Evolutionary conservation across 2,888 invertebrate genomes (phyloP).

Genomic region (Athetis lepigone): DNA sequence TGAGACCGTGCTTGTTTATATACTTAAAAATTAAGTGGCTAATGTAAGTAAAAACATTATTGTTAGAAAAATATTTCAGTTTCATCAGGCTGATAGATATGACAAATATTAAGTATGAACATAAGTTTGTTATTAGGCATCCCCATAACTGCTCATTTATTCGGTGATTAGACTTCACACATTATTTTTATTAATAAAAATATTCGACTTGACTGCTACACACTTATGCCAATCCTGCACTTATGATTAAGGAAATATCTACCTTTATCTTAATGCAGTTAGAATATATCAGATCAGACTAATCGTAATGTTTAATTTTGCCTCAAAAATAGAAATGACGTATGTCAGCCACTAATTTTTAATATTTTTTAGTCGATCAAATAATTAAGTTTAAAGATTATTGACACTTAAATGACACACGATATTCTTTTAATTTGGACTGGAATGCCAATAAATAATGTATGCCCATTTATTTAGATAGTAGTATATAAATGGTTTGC

Average conservation of each 20-base stretch:
- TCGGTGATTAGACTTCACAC: not conserved
- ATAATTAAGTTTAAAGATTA: constrained; percentile 26
- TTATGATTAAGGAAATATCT: too few species aligned
- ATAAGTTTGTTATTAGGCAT: not conserved
- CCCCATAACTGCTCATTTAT: not conserved
- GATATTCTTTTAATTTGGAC: constrained; percentile 33
- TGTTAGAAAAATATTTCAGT: not conserved
- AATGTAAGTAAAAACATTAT: not conserved
- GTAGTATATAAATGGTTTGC: constrained; percentile 38
- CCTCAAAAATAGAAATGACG: constrained; percentile 9
- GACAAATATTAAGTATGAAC: too few species aligned
- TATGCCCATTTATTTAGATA: constrained; percentile 41
- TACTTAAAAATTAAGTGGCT: not conserved
- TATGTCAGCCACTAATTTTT: constrained; percentile 30
- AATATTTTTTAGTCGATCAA: constrained; percentile 13
- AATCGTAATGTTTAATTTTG: not conserved
- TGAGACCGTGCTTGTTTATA: not conserved
- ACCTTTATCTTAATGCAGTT: too few species aligned
- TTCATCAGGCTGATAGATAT: not conserved
- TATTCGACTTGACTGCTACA: not conserved
- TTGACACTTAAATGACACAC: constrained; percentile 37
- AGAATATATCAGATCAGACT: too few species aligned
- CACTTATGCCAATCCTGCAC: not conserved
- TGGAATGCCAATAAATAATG: constrained; percentile 42
- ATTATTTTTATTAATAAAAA: not conserved